These are phyloP conservation scores for Nerophis lumbriciformis DNA, from an alignment of 2,113 vertebrate species.

Conservation along the genomic window DNA sequence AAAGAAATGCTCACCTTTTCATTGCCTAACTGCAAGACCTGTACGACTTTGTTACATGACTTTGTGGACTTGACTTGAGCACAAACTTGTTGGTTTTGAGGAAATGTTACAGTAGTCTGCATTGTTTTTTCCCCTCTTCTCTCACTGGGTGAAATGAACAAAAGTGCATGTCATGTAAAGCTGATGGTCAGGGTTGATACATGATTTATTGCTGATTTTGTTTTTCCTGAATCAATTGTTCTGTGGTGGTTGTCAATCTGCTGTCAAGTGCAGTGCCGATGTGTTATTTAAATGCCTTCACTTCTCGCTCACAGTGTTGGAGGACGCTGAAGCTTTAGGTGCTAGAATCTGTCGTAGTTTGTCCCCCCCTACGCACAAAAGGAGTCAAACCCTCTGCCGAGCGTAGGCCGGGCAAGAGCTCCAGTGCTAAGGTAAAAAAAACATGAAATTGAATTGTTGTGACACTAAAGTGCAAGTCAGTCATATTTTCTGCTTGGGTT, in stretches of 20 bases:
- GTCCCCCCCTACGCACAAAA: slow-evolving; percentile 74
- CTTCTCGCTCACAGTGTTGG: slow-evolving; percentile 99
- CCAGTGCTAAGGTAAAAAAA: slow-evolving; percentile 91
- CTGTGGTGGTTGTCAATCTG: slow-evolving; percentile 65
- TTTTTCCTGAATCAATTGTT: slow-evolving; percentile 4
- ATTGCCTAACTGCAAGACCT: slow-evolving; percentile 37
- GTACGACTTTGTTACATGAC: slow-evolving; percentile 24
- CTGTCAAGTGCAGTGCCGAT: slow-evolving; percentile 64
- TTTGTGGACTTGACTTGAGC: slow-evolving; percentile 3
- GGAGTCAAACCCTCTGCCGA: slow-evolving; percentile 96
- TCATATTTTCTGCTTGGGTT: slow-evolving; percentile 40
- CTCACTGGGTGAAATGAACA: not conserved
- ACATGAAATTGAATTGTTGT: not conserved
- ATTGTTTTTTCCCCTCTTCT: not conserved
- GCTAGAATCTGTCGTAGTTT: slow-evolving; percentile 99
- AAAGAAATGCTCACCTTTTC: slow-evolving; percentile 60
- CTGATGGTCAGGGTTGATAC: slow-evolving; percentile 39
- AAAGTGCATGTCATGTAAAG: slow-evolving; percentile 64
- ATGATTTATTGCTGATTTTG: slow-evolving; percentile 20
- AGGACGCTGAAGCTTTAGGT: slow-evolving; percentile 97
- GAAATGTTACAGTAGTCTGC: slow-evolving; percentile 31
- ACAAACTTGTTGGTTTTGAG: slow-evolving; percentile 35
- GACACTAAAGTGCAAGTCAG: slow-evolving; percentile 49
- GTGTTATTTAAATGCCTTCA: slow-evolving; percentile 84
- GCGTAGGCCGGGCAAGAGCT: slow-evolving; percentile 97